A percentile compares a stretch with the other conserved stretches of the same genome.
Conservation (phyloP, 2,797 vertebrate species). For the Balearica regulorum region DNA sequence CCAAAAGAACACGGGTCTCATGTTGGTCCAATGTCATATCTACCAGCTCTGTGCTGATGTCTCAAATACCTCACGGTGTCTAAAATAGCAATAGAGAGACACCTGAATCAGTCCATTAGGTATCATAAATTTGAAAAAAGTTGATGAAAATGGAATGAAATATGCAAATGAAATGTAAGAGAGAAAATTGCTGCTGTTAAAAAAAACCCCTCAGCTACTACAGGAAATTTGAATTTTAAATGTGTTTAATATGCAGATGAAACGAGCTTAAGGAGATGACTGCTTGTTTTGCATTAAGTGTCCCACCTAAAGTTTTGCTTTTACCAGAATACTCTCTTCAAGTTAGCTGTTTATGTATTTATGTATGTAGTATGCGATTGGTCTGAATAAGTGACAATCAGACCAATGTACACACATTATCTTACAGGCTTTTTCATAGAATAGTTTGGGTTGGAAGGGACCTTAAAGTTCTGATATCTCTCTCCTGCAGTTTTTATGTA, state of each 20-base stretch:
- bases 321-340: not conserved
- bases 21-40: not conserved
- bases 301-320: not conserved
- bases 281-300: not conserved
- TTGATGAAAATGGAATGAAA: not conserved
- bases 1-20: not conserved
- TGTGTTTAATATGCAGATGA: not conserved
- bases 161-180: not conserved
- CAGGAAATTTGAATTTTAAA: slow-evolving; percentile 1
- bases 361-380: not conserved
- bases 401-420: not conserved
- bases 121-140: not conserved
- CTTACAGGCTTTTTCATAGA: not conserved
- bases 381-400: not conserved
- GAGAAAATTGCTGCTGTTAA: not conserved
- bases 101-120: not conserved
- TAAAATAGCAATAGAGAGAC: not conserved
- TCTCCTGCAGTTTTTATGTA: not conserved
- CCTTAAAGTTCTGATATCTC: not conserved
- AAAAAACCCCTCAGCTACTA: not conserved
- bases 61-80: not conserved
- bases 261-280: not conserved
- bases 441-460: too few species aligned
- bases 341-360: not conserved
- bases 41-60: not conserved